Conservation (phyloP, 2,888 invertebrate genomes). For the Apodemia hepburni region DNA sequence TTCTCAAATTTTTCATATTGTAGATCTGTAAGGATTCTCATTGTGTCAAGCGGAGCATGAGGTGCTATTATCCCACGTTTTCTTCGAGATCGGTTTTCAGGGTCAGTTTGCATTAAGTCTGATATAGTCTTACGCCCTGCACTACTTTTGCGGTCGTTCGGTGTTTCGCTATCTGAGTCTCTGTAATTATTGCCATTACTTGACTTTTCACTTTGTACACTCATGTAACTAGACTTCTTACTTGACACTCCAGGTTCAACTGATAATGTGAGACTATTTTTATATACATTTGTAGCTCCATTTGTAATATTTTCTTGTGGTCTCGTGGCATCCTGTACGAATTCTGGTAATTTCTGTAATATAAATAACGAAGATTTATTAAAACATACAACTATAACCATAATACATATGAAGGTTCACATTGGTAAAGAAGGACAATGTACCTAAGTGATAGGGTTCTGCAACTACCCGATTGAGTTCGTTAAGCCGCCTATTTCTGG, state of each 20-base stretch:
- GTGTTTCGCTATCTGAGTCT: slow-evolving; percentile 48
- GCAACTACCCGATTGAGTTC: too few species aligned
- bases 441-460: too few species aligned
- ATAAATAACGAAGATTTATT: not conserved
- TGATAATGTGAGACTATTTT: slow-evolving; percentile 36
- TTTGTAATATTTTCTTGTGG: slow-evolving; percentile 37
- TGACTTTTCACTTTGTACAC: slow-evolving; percentile 49
- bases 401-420: too few species aligned
- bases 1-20: slow-evolving; percentile 76
- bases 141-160: slow-evolving; percentile 49
- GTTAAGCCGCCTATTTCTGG: too few species aligned
- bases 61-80: slow-evolving; percentile 78
- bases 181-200: slow-evolving; percentile 37
- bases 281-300: slow-evolving; percentile 37
- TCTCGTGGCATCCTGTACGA: slow-evolving; percentile 28
- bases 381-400: too few species aligned
- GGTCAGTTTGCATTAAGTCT: slow-evolving; percentile 51
- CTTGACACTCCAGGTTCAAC: slow-evolving; percentile 40
- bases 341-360: slow-evolving; percentile 51
- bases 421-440: too few species aligned
- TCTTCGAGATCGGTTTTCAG: slow-evolving; percentile 45
- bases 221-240: slow-evolving; percentile 54
- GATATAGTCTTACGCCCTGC: slow-evolving; percentile 59
- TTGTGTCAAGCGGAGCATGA: slow-evolving; percentile 62
- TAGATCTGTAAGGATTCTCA: slow-evolving; percentile 57